Percentiles rank a stretch among this genome's conserved stretches.
phyloP scores from a whole-genome alignment of 2,888 invertebrate species.

The Axea sp. region DNA sequence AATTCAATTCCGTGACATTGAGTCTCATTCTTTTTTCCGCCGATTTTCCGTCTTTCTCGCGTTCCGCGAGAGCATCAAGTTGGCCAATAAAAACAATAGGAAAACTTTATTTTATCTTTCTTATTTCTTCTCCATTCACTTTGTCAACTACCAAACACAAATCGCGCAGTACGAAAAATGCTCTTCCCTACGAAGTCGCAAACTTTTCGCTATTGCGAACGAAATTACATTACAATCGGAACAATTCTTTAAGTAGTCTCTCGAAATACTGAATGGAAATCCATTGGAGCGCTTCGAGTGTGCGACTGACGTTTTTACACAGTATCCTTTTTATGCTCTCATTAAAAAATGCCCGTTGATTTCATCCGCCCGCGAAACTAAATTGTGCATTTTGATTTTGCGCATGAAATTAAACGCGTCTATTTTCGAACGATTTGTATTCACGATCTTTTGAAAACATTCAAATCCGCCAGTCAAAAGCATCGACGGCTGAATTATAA shows the following conservation, averaged over 20 bases:
- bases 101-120: slow-evolving; percentile 60
- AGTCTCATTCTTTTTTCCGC: slow-evolving; percentile 52
- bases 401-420: no score
- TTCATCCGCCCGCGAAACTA: no score
- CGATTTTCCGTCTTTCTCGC: slow-evolving; percentile 43
- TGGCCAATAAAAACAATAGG: slow-evolving; percentile 57
- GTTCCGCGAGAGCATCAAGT: slow-evolving; percentile 31
- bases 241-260: slow-evolving; percentile 21
- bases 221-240: slow-evolving; percentile 39
- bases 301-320: slow-evolving; percentile 8
- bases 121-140: slow-evolving; percentile 43
- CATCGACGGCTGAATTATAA: slow-evolving; percentile 13
- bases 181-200: background rate
- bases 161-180: slow-evolving; percentile 28
- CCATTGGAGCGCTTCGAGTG: no score
- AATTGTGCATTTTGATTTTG: no score
- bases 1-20: slow-evolving; percentile 53
- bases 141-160: slow-evolving; percentile 47
- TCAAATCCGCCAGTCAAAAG: background rate
- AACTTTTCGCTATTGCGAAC: slow-evolving; percentile 5
- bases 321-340: background rate
- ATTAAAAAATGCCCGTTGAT: no score
- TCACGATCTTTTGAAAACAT: no score
- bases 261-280: no score
- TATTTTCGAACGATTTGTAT: no score